phyloP scores from a whole-genome alignment of 2,113 vertebrate species.

The Seriola aureovittata region DNA sequence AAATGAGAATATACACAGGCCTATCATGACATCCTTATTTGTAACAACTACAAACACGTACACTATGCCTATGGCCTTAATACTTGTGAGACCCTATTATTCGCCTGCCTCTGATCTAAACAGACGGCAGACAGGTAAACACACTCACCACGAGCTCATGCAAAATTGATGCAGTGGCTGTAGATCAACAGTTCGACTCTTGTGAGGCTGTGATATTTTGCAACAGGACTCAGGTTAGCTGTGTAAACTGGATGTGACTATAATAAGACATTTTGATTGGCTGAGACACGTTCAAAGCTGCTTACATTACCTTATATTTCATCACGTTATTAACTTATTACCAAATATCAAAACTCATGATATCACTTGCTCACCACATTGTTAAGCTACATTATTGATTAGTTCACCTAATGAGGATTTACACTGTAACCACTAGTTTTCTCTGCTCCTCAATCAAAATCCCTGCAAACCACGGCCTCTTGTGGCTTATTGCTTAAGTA shows the following conservation, averaged over 20 bases:
- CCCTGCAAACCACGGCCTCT: constrained; percentile 39
- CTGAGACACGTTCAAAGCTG: neutral
- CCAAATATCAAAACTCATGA: neutral
- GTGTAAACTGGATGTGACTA: neutral
- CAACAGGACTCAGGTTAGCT: neutral
- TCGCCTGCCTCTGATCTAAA: constrained; percentile 17
- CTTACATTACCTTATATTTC: neutral
- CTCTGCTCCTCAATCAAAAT: constrained; percentile 16
- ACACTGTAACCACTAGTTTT: constrained; percentile 1
- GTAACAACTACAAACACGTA: no score
- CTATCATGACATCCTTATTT: no score
- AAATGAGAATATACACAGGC: no score
- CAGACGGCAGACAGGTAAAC: constrained; percentile 28
- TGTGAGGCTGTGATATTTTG: neutral
- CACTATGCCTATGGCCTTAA: neutral
- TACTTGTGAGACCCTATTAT: neutral
- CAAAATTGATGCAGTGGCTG: constrained; percentile 8
- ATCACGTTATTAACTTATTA: neutral
- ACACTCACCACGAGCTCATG: constrained; percentile 20
- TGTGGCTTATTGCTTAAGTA: constrained; percentile 52
- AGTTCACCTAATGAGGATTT: constrained; percentile 18
- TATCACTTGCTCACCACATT: neutral
- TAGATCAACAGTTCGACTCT: neutral
- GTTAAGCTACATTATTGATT: constrained; percentile 18
- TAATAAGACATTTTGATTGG: neutral